Percentiles rank a stretch among this genome's conserved stretches.
phyloP scores from a whole-genome alignment of 1,140 invertebrate species.

The Cotesia chilonis region DNA sequence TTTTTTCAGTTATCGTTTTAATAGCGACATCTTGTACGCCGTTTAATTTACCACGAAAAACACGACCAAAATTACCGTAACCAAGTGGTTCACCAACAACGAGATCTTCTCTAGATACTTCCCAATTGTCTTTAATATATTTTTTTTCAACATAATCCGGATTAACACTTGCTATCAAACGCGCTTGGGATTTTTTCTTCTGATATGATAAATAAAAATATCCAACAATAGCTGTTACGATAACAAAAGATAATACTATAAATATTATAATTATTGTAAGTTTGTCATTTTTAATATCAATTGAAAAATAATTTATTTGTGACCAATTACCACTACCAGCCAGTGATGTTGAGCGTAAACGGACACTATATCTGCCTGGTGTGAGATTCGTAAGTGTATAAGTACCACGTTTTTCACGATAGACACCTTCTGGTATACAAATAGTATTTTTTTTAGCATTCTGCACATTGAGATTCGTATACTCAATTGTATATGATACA shows the following conservation, averaged over 20 bases:
- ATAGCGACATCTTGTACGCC: constrained; percentile 69
- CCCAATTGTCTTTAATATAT: constrained; percentile 75
- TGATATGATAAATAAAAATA: constrained; percentile 35
- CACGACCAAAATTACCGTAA: constrained; percentile 77
- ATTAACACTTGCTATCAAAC: constrained; percentile 58
- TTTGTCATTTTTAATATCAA: constrained; percentile 40
- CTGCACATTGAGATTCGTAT: constrained; percentile 59
- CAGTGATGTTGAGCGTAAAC: constrained; percentile 71
- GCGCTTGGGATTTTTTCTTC: constrained; percentile 45
- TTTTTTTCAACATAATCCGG: constrained; percentile 61
- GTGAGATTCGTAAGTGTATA: constrained; percentile 56
- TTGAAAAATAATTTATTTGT: constrained; percentile 42
- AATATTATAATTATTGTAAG: constrained; percentile 35
- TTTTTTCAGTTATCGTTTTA: constrained; percentile 71
- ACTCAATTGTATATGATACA: constrained; percentile 70
- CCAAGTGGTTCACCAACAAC: constrained; percentile 70
- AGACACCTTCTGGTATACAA: constrained; percentile 39
- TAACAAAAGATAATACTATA: constrained; percentile 31
- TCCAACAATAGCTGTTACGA: not conserved
- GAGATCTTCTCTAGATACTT: constrained; percentile 71
- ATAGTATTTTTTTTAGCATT: constrained; percentile 48
- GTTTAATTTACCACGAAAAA: constrained; percentile 68
- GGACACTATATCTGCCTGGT: constrained; percentile 73
- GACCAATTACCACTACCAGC: constrained; percentile 70
- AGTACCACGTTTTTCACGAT: constrained; percentile 16